phyloP scores from a whole-genome alignment of 2,113 vertebrate species.

The Hirundichthys speculiger region DNA sequence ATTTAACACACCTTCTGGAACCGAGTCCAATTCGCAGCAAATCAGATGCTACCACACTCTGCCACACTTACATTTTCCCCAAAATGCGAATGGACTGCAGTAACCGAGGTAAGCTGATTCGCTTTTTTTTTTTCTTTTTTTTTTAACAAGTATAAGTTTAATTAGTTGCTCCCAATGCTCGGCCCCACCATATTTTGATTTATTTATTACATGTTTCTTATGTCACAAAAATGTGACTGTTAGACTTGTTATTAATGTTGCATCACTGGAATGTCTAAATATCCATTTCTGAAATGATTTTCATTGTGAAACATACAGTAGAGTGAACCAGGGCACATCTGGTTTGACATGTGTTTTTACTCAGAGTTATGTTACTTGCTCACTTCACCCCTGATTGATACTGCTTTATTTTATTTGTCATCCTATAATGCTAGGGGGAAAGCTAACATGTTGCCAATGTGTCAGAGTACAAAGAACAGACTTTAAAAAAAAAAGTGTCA shows the following conservation, averaged over 20 bases:
- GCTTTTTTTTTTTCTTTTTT: conserved; percentile 11
- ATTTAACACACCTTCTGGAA: conserved; percentile 36
- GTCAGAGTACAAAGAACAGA: conserved; percentile 1
- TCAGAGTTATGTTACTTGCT: neutral
- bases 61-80: conserved; percentile 90
- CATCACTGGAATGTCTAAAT: conserved; percentile 17
- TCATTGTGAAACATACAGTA: neutral
- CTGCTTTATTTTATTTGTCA: conserved; percentile 6
- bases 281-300: conserved; percentile 13
- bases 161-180: neutral
- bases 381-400: neutral
- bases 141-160: neutral
- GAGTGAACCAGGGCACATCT: conserved; percentile 13
- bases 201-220: conserved; percentile 20
- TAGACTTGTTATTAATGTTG: conserved; percentile 31
- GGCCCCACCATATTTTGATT: neutral
- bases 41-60: conserved; percentile 84
- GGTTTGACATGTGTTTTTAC: conserved; percentile 36
- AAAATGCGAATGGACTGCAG: conserved; percentile 88
- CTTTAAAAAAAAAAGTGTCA: conserved; percentile 11
- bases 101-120: conserved; percentile 84
- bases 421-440: neutral
- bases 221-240: conserved; percentile 22
- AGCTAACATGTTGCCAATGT: neutral
- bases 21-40: conserved; percentile 70